These are phyloP conservation scores for Buphagus erythrorhynchus DNA, from an alignment of 2,797 vertebrate genomes.

Conservation along the genomic window DNA sequence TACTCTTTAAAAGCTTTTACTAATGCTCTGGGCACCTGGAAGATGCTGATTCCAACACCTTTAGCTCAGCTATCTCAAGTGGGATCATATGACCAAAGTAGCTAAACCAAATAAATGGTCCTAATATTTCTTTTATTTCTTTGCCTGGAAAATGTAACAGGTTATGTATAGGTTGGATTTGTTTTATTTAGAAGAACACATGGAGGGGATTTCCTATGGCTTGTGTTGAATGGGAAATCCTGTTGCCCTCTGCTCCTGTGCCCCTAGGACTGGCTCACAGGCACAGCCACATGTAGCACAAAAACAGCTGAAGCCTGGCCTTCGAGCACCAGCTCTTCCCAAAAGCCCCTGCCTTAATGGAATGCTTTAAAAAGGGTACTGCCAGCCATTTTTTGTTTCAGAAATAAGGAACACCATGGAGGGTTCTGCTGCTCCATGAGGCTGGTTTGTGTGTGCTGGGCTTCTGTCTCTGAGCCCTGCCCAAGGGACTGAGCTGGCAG, in stretches of 20 bases:
- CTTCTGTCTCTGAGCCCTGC: background rate
- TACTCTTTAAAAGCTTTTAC: background rate
- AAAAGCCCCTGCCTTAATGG: background rate
- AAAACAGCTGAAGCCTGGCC: background rate
- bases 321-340: background rate
- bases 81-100: background rate
- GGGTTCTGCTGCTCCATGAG: background rate
- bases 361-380: background rate
- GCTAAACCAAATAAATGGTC: background rate
- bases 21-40: background rate
- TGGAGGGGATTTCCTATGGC: background rate
- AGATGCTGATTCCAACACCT: background rate
- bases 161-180: background rate
- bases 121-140: background rate
- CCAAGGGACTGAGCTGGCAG: background rate
- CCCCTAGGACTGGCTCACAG: accelerated
- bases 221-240: background rate
- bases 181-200: background rate
- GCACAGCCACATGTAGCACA: accelerated
- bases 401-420: background rate
- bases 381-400: background rate
- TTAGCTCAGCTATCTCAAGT: background rate
- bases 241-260: background rate
- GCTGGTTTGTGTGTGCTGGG: background rate
- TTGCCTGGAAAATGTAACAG: background rate